Conservation (phyloP, 1,140 invertebrate genomes). For the Holotrichia oblita region DNA sequence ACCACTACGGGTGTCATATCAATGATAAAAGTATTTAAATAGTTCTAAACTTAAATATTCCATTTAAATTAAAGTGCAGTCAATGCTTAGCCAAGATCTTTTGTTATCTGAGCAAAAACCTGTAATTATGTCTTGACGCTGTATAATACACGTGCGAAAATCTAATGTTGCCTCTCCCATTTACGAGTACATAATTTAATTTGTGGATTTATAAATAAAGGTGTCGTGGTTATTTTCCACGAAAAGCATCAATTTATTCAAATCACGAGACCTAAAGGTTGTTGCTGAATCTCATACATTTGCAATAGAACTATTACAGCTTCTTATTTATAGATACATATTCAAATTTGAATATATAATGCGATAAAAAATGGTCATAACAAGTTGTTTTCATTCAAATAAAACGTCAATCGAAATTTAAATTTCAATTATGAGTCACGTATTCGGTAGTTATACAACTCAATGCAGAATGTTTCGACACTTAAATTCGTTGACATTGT, state of each 20-base stretch:
- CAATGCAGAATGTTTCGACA: neutral
- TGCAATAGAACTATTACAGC: neutral
- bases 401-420: neutral
- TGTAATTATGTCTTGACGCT: too few relatives aligned
- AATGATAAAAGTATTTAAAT: too few relatives aligned
- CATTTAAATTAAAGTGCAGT: too few relatives aligned
- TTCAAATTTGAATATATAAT: conserved; percentile 9
- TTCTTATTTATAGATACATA: neutral
- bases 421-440: neutral
- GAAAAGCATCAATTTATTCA: neutral
- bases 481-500: neutral
- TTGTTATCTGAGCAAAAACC: too few relatives aligned
- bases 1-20: too few relatives aligned
- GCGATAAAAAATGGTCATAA: neutral
- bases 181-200: too few relatives aligned
- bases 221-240: neutral
- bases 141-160: too few relatives aligned
- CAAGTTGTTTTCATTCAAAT: neutral
- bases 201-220: neutral
- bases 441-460: neutral
- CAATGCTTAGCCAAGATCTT: too few relatives aligned
- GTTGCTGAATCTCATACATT: neutral
- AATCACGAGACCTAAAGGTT: conserved; percentile 6
- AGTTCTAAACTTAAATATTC: too few relatives aligned
- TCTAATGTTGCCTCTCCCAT: too few relatives aligned